Evolutionary conservation across 2,888 invertebrate genomes (phyloP).

Genomic region (Hydroisotoma schaefferi): DNA sequence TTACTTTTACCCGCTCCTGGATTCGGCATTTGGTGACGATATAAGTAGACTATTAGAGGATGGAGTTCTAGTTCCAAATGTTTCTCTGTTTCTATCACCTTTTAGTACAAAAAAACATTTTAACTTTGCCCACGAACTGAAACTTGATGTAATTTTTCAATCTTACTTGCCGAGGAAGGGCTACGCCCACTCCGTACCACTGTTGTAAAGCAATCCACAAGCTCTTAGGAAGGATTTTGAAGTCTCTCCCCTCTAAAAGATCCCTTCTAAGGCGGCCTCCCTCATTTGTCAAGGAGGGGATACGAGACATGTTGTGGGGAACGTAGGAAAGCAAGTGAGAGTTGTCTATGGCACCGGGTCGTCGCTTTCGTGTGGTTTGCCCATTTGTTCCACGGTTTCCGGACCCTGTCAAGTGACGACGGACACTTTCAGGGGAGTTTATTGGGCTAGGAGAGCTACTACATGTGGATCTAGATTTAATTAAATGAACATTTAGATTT

Average conservation of each 20-base stretch:
- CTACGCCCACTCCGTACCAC: conserved; percentile 78
- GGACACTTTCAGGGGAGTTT: conserved; percentile 45
- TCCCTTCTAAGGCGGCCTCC: conserved; percentile 72
- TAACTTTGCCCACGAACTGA: neutral
- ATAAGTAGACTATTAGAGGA: conserved; percentile 71
- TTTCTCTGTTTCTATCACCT: conserved; percentile 46
- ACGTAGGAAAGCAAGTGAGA: conserved; percentile 62
- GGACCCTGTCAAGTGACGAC: conserved; percentile 36
- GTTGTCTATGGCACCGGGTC: conserved; percentile 75
- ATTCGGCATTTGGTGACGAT: conserved; percentile 63
- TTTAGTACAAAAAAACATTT: neutral
- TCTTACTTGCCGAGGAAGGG: conserved; percentile 69
- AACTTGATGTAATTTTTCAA: neutral
- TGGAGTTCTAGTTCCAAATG: conserved; percentile 74
- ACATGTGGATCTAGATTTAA: conserved; percentile 23
- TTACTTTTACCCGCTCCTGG: conserved; percentile 40
- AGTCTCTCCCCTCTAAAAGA: conserved; percentile 67
- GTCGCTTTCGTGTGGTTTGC: conserved; percentile 25
- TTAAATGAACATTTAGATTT: neutral
- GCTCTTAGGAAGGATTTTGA: conserved; percentile 79
- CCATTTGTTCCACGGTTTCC: conserved; percentile 27
- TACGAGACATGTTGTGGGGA: conserved; percentile 48
- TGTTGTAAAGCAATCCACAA: conserved; percentile 80
- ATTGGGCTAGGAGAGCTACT: conserved; percentile 47
- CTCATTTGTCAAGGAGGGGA: conserved; percentile 77